Conservation (phyloP, 2,113 vertebrate species). For the Corythaixoides concolor region DNA sequence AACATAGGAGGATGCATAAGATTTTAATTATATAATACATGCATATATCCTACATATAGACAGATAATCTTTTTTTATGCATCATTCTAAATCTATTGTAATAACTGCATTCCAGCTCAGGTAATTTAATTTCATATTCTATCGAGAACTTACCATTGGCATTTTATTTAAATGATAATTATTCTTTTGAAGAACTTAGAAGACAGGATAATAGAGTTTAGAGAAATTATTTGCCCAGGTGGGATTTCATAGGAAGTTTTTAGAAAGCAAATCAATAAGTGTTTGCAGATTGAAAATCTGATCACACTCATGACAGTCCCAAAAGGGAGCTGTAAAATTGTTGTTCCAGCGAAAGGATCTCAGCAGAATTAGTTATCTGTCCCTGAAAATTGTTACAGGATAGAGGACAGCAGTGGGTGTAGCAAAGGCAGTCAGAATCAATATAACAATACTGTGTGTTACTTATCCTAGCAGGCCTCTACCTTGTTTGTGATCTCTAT, state of each 20-base stretch:
- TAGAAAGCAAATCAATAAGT: conserved; percentile 25
- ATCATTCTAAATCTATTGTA: background rate
- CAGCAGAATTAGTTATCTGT: background rate
- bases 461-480: background rate
- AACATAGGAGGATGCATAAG: background rate
- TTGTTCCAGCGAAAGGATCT: background rate
- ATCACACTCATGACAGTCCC: background rate
- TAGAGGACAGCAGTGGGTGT: background rate
- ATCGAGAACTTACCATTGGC: background rate
- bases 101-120: background rate
- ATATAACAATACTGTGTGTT: background rate
- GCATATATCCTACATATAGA: background rate
- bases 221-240: background rate
- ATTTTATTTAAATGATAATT: background rate
- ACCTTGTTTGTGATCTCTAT: background rate
- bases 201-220: background rate
- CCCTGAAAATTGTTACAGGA: background rate
- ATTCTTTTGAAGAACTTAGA: background rate
- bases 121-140: conserved; percentile 10
- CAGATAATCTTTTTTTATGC: conserved; percentile 2
- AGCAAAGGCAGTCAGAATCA: background rate
- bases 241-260: conserved; percentile 38
- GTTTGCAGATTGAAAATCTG: conserved; percentile 27
- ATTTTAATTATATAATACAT: background rate
- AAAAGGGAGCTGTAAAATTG: conserved; percentile 1